Evolutionary conservation across 1,140 invertebrate species (phyloP).

Genomic region (Nasonia longicornis): DNA sequence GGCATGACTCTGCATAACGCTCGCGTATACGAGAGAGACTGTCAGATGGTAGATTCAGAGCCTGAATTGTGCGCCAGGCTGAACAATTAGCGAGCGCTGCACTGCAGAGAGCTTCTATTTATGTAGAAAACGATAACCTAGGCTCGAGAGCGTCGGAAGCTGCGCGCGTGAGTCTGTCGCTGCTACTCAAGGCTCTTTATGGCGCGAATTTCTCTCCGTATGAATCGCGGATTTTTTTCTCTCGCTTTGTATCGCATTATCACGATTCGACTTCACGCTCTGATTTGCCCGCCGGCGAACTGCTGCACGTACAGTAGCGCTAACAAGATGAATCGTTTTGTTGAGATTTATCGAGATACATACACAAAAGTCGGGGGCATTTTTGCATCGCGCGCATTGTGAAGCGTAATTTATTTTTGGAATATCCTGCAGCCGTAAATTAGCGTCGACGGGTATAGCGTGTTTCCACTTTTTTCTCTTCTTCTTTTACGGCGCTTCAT

Average conservation of each 20-base stretch:
- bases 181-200: conserved; percentile 43
- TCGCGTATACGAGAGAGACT: background rate
- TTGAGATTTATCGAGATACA: background rate
- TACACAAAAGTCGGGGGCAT: background rate
- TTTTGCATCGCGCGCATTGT: background rate
- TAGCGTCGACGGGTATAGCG: no score
- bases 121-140: background rate
- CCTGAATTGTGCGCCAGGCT: conserved; percentile 11
- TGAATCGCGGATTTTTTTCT: background rate
- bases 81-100: conserved; percentile 36
- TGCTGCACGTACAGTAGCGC: no score
- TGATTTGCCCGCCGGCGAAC: background rate
- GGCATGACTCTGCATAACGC: conserved; percentile 52
- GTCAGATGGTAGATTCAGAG: conserved; percentile 29
- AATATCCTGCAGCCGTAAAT: background rate
- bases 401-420: background rate
- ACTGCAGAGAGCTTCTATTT: no score
- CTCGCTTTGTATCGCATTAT: background rate
- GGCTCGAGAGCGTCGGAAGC: background rate
- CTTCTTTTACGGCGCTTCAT: background rate
- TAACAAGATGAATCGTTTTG: conserved; percentile 18
- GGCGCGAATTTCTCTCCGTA: background rate
- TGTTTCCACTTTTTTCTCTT: background rate
- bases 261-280: background rate
- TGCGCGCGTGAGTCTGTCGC: conserved; percentile 37